A percentile compares a stretch with the other conserved stretches of the same genome.
Conservation (phyloP, 2,888 invertebrate species). For the Tholera decimalis region DNA sequence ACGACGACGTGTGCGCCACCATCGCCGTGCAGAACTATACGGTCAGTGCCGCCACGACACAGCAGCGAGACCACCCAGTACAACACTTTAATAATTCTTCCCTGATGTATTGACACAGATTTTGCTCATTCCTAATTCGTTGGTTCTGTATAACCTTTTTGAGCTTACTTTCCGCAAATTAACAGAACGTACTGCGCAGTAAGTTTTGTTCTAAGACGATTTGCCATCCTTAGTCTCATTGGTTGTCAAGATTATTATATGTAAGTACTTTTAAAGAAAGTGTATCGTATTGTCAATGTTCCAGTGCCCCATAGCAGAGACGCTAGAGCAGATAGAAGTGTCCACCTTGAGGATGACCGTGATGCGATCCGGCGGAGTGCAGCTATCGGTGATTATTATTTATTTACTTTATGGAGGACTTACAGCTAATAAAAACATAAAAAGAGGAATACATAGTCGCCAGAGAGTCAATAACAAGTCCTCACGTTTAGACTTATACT, state of each 20-base stretch:
- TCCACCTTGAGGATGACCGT: constrained; percentile 79
- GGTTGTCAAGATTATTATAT: not conserved
- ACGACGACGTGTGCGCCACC: constrained; percentile 81
- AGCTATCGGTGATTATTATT: constrained; percentile 77
- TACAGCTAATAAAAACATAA: too few relatives aligned
- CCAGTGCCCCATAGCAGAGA: constrained; percentile 85
- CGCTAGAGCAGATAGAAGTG: constrained; percentile 66
- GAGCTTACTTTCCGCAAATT: not conserved
- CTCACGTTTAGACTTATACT: too few relatives aligned
- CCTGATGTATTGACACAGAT: not conserved
- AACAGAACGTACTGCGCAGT: not conserved
- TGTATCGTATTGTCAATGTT: constrained; percentile 38
- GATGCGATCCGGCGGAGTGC: constrained; percentile 80
- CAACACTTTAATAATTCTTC: not conserved
- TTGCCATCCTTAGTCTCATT: not conserved
- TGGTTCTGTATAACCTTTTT: not conserved
- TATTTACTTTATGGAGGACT: too few relatives aligned
- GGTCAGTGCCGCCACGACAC: constrained; percentile 68
- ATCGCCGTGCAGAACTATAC: constrained; percentile 81
- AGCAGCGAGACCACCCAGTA: too few relatives aligned
- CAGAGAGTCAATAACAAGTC: too few relatives aligned
- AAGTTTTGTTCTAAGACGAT: not conserved
- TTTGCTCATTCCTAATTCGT: too few relatives aligned
- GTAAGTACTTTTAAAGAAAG: not conserved
- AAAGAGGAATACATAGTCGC: too few relatives aligned